Base-by-base conservation (phyloP, 2,888 invertebrate species). In the Helleia helle region DNA sequence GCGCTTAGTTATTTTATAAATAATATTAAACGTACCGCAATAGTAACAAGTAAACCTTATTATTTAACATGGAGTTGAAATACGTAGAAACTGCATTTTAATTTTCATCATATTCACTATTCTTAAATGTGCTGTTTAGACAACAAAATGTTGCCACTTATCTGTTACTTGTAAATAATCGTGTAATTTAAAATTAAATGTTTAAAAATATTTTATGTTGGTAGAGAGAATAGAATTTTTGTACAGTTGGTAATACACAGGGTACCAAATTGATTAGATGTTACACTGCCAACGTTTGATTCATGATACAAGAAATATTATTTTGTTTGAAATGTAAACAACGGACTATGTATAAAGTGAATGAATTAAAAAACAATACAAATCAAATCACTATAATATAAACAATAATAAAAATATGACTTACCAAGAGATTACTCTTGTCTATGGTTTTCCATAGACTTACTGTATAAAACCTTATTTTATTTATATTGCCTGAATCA, bases 211-310 rank as follows among this genome's bases (percentile, higher is more conserved):
- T 22, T 39, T 14, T 40, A 43, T 54, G 54, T 65, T 57, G 56
- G 52, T 65, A 64, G 58, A 44, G 48, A 55, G 52, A 52, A 56
- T 68, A 65, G 65, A 18, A 14, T 58, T 65, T 69, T 67, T 67
- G 61, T 66, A 66, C 63, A 51, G 53, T 63, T 59, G 54, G 58
- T 56, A 52, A 48, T 55, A 34, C 34, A 68, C 71, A 71, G 71
- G 71, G 71, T 72, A 69, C 58, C 48, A 54, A 49, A 40, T 44
- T 49, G 41, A 40, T 31, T 49, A 38, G 31, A 13, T 36, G 31
- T 39, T n/a, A 30, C 39, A 42, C 38, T 44, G 40, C 36, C 36
- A 41, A 15, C 22, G 8, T 31, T 29, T 27, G 18, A 25, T 34
- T 42, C 40, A 39, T 39, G 36, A 28, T 22, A 34, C 38, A 38